phyloP scores from a whole-genome alignment of 1,140 invertebrate genomes.

The Helicoverpa armigera region DNA sequence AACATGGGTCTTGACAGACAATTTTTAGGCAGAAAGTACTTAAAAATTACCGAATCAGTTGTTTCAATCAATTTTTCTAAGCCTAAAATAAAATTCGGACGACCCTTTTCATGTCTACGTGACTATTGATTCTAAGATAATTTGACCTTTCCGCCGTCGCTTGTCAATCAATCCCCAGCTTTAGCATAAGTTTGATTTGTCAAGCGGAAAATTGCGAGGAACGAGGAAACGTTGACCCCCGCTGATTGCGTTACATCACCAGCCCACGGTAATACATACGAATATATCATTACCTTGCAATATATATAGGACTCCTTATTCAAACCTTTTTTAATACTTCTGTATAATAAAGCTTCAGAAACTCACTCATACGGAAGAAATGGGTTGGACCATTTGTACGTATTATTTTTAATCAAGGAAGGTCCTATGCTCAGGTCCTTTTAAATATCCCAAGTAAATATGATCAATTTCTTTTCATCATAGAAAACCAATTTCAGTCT shows the following conservation, averaged over 20 bases:
- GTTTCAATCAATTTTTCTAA: not conserved
- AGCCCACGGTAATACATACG: not conserved
- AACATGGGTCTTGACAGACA: too few species aligned
- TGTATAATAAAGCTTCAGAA: too few species aligned
- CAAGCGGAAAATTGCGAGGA: constrained; percentile 70
- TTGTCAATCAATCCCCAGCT: constrained; percentile 29
- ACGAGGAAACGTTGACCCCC: constrained; percentile 67
- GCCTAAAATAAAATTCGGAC: not conserved
- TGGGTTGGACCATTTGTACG: too few species aligned
- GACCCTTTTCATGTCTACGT: not conserved
- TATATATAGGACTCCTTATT: not conserved
- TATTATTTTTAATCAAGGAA: too few species aligned
- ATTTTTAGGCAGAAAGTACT: too few species aligned
- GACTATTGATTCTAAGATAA: not conserved
- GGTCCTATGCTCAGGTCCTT: too few species aligned
- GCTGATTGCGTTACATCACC: constrained; percentile 50
- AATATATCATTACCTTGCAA: not conserved
- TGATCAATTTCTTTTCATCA: too few species aligned
- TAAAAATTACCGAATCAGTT: too few species aligned
- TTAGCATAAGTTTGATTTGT: constrained; percentile 67
- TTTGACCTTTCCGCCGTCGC: constrained; percentile 25
- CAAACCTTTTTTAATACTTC: too few species aligned
- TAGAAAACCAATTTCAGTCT: too few species aligned
- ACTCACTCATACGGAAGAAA: too few species aligned
- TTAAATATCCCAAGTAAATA: too few species aligned